Percentiles rank a stretch among this genome's conserved stretches.
Conservation (phyloP, 1,140 invertebrate species). For the Oscheius sp. region DNA sequence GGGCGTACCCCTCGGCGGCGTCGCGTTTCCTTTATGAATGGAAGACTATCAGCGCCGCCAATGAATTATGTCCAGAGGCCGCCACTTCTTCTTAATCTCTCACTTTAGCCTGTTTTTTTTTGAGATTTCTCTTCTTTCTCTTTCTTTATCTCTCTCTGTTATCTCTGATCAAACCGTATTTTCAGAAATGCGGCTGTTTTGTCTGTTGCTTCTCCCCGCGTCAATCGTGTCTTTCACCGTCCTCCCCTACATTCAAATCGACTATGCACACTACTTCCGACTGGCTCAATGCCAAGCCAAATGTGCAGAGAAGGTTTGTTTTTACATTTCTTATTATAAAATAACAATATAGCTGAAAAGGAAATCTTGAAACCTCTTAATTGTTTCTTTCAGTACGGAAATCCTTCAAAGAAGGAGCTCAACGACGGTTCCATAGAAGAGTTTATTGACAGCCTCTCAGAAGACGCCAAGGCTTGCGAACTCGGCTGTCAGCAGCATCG, state of each 20-base stretch:
- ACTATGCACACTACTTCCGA: slow-evolving; percentile 38
- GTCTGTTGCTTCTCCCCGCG: not conserved
- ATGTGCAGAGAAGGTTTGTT: slow-evolving; percentile 33
- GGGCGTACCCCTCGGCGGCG: not conserved
- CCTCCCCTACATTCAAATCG: slow-evolving; percentile 38
- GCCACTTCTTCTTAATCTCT: no score
- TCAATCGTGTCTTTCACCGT: slow-evolving; percentile 17
- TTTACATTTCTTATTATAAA: not conserved
- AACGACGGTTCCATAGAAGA: slow-evolving; percentile 22
- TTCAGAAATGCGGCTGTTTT: not conserved
- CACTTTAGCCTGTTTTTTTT: no score
- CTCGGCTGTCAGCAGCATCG: slow-evolving; percentile 18
- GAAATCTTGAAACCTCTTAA: no score
- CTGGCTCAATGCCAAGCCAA: slow-evolving; percentile 35
- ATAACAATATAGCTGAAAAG: no score
- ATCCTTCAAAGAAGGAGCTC: not conserved
- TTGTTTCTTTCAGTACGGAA: slow-evolving; percentile 37
- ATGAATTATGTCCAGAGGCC: not conserved
- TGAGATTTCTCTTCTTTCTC: not conserved
- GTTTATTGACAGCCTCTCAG: slow-evolving; percentile 13
- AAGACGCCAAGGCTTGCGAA: slow-evolving; percentile 15
- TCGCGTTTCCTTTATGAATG: slow-evolving; percentile 10
- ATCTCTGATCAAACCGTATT: not conserved
- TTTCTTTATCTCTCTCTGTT: not conserved
- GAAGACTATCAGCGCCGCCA: not conserved